Evolutionary conservation across 2,113 vertebrate species (phyloP).

Genomic region (Nesospiza acunhae): DNA sequence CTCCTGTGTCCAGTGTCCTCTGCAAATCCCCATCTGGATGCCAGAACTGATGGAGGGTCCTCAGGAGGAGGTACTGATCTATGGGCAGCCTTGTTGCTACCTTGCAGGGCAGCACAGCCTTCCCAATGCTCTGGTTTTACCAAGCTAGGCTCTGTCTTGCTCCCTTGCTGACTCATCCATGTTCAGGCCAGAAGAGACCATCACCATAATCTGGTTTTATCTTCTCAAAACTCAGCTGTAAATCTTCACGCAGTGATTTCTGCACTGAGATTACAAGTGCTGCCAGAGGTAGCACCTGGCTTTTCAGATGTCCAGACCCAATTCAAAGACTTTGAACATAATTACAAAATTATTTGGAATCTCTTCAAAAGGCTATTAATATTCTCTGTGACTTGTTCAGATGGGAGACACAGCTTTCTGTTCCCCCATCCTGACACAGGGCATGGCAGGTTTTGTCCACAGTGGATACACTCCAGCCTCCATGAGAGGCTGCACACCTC

Average conservation of each 20-base stretch:
- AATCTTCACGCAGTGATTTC: background rate
- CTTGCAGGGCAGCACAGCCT: background rate
- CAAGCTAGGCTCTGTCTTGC: background rate
- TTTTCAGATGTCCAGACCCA: background rate
- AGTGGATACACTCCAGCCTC: rapidly evolving
- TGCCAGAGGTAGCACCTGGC: background rate
- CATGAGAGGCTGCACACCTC: background rate
- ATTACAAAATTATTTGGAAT: background rate
- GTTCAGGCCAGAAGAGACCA: background rate
- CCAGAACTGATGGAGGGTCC: background rate
- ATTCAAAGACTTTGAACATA: background rate
- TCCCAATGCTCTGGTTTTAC: background rate
- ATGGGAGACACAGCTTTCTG: background rate
- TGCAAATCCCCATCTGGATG: rapidly evolving
- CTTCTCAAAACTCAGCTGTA: background rate
- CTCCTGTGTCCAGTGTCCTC: background rate
- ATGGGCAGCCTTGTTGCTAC: background rate
- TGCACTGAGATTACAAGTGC: background rate
- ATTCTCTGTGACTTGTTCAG: background rate
- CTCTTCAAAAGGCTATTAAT: background rate
- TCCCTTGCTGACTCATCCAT: background rate
- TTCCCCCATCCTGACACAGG: background rate
- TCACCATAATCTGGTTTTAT: background rate
- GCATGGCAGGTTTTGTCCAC: rapidly evolving
- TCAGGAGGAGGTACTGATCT: background rate